Evolutionary conservation across 2,797 vertebrate genomes (phyloP).

Genomic region (Odontamblyopus rebecca): DNA sequence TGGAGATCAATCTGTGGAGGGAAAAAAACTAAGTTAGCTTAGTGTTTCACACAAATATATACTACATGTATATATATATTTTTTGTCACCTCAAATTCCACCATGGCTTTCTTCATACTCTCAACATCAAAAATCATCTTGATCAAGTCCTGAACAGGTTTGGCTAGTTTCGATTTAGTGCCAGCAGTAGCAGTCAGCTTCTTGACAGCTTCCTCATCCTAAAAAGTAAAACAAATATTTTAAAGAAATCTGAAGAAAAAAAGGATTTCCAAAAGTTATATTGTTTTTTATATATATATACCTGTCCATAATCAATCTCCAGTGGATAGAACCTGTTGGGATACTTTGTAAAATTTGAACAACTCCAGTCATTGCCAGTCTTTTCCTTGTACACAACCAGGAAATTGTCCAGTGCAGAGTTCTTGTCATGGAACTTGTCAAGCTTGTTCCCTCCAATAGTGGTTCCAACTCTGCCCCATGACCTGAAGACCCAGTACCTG

Average conservation of each 20-base stretch:
- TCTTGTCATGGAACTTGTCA: conserved; percentile 92
- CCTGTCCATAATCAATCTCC: conserved; percentile 98
- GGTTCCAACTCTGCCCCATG: conserved; percentile 97
- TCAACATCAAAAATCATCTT: conserved; percentile 97
- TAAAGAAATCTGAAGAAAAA: too few species aligned
- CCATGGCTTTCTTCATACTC: conserved; percentile 99
- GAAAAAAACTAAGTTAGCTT: conserved; percentile 1
- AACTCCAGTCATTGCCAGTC: conserved; percentile 92
- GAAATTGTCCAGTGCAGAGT: conserved; percentile 92
- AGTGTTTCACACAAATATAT: background rate
- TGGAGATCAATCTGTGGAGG: conserved; percentile 91
- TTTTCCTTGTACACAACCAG: conserved; percentile 91
- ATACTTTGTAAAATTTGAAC: conserved; percentile 91
- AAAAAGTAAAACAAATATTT: conserved; percentile 5
- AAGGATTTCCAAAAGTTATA: background rate
- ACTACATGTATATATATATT: background rate
- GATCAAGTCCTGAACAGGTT: conserved; percentile 92
- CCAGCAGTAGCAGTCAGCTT: conserved; percentile 87
- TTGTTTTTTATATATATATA: conserved; percentile 49
- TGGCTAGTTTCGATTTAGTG: conserved; percentile 88
- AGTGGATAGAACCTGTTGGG: conserved; percentile 97
- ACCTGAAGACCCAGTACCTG: conserved; percentile 98
- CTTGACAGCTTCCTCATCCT: conserved; percentile 97
- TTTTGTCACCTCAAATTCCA: conserved; percentile 91
- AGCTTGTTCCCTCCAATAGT: conserved; percentile 95